Evolutionary conservation across 2,797 vertebrate species (phyloP).

Genomic region (Gobio occitaniae): DNA sequence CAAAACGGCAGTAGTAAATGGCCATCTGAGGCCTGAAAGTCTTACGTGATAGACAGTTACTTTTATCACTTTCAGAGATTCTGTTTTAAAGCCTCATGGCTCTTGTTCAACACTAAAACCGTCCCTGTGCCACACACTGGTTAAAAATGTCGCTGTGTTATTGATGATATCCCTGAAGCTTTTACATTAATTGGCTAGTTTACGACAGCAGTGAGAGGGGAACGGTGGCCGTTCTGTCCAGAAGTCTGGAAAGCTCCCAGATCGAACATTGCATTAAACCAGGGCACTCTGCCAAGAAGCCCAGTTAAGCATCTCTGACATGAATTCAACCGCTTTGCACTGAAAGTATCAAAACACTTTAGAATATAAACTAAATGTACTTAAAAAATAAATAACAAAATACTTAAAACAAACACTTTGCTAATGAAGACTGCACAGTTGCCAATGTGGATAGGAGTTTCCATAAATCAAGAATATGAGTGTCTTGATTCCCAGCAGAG

Average conservation of each 20-base stretch:
- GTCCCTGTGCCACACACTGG: slow-evolving; percentile 43
- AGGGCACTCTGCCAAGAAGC: slow-evolving; percentile 56
- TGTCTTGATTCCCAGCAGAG: neutral
- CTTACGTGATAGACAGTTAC: slow-evolving; percentile 25
- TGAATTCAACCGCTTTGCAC: slow-evolving; percentile 39
- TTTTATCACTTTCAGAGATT: slow-evolving; percentile 48
- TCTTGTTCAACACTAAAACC: slow-evolving; percentile 66
- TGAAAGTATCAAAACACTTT: slow-evolving; percentile 4
- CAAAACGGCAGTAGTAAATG: slow-evolving; percentile 26
- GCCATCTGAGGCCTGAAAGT: slow-evolving; percentile 44
- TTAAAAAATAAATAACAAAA: neutral
- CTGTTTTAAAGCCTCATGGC: slow-evolving; percentile 63
- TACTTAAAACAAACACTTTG: neutral
- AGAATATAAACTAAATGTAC: slow-evolving; percentile 2
- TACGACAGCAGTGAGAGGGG: slow-evolving; percentile 61
- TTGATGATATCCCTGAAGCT: slow-evolving; percentile 70
- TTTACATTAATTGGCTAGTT: slow-evolving; percentile 76
- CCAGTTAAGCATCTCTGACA: slow-evolving; percentile 46
- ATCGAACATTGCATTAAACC: slow-evolving; percentile 66
- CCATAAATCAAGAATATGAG: neutral
- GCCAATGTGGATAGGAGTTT: neutral
- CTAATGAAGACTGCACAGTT: neutral
- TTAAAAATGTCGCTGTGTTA: slow-evolving; percentile 64
- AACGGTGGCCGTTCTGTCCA: slow-evolving; percentile 57
- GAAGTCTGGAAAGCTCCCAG: slow-evolving; percentile 60